Evolutionary conservation across 2,113 vertebrate genomes (phyloP).

Genomic region (Hiodon tergisus): DNA sequence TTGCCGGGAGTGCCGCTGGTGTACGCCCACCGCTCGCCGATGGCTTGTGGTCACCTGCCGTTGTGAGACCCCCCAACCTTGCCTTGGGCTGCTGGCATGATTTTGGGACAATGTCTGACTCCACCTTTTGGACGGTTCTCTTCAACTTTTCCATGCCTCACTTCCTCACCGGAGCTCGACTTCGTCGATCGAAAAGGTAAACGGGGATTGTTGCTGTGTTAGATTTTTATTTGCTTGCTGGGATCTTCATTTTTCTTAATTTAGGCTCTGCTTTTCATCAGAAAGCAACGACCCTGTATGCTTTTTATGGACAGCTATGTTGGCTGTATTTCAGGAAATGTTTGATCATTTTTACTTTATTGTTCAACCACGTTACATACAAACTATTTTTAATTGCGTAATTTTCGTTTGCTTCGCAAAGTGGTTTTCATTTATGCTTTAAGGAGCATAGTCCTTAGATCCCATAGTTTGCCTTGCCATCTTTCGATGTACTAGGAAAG

Average conservation of each 20-base stretch:
- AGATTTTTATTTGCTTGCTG: neutral
- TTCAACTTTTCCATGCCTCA: constrained; percentile 85
- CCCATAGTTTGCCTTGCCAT: no score
- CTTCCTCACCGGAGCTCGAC: constrained; percentile 74
- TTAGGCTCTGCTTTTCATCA: neutral
- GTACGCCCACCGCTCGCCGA: constrained; percentile 24
- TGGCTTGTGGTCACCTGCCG: constrained; percentile 33
- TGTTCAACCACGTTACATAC: constrained; percentile 8
- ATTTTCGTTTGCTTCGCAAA: neutral
- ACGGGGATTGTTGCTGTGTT: neutral
- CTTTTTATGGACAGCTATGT: constrained; percentile 10
- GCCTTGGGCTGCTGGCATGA: constrained; percentile 46
- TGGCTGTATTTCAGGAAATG: constrained; percentile 17
- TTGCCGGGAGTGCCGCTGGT: constrained; percentile 25
- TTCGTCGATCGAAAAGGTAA: constrained; percentile 94
- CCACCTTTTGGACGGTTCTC: constrained; percentile 76
- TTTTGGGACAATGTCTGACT: constrained; percentile 75
- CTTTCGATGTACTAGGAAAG: no score
- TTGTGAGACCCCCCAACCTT: constrained; percentile 25
- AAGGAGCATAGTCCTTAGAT: no score
- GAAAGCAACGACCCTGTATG: constrained; percentile 21
- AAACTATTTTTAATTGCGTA: constrained; percentile 6
- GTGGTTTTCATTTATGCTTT: neutral
- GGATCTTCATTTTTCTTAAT: neutral
- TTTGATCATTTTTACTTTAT: constrained; percentile 37